Evolutionary conservation across 2,797 vertebrate genomes (phyloP).

Genomic region (Cyprinodon diabolis): DNA sequence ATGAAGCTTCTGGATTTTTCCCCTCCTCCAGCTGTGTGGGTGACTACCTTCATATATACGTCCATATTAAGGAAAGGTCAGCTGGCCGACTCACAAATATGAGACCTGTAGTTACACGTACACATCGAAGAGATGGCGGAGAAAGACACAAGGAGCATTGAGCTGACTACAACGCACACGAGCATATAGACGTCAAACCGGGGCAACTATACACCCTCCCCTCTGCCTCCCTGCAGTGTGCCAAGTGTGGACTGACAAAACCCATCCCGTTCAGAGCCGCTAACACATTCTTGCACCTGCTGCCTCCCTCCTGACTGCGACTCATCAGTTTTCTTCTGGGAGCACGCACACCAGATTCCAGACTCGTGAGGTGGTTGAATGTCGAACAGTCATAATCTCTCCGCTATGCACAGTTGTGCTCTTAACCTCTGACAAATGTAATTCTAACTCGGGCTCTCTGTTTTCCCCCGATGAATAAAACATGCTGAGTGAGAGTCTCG

Average conservation of each 20-base stretch:
- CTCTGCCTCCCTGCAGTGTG: slow-evolving; percentile 33
- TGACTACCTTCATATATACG: slow-evolving; percentile 29
- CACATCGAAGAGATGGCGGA: slow-evolving; percentile 6
- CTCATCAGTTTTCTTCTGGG: slow-evolving; percentile 58
- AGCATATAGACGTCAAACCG: slow-evolving; percentile 26
- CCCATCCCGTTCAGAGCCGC: slow-evolving; percentile 63
- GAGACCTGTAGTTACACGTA: slow-evolving; percentile 34
- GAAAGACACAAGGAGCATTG: slow-evolving; percentile 25
- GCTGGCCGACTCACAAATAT: slow-evolving; percentile 30
- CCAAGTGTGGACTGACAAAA: slow-evolving; percentile 67
- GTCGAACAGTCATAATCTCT: slow-evolving; percentile 64
- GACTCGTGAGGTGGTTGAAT: slow-evolving; percentile 66
- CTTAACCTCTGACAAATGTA: slow-evolving; percentile 69
- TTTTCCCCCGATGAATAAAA: slow-evolving; percentile 66
- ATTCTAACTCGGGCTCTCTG: slow-evolving; percentile 60
- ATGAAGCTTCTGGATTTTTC: slow-evolving; percentile 55
- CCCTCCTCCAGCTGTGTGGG: slow-evolving; percentile 54
- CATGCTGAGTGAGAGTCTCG: slow-evolving; percentile 47
- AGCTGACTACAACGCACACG: slow-evolving; percentile 29
- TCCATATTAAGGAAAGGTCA: slow-evolving; percentile 45
- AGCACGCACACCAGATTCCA: slow-evolving; percentile 62
- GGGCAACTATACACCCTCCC: slow-evolving; percentile 11
- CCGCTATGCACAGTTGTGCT: slow-evolving; percentile 65
- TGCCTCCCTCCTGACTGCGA: slow-evolving; percentile 58
- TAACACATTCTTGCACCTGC: slow-evolving; percentile 76